phyloP scores from a whole-genome alignment of 2,888 invertebrate species.

The Pyrochroa serraticornis region DNA sequence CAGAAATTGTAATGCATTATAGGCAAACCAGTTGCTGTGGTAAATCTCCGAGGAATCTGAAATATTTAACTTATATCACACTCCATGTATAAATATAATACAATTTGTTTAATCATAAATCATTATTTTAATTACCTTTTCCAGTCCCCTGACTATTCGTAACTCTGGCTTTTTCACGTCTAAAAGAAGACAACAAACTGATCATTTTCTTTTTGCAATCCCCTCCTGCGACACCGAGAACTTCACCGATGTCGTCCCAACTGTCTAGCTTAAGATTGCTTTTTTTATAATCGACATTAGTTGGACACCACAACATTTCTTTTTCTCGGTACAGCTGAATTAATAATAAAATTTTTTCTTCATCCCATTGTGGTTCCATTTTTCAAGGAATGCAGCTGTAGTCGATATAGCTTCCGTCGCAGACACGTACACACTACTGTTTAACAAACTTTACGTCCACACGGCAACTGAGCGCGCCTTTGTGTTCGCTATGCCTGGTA shows the following conservation, averaged over 20 bases:
- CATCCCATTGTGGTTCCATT: too few species aligned
- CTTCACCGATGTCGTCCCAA: background rate
- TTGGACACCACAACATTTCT: too few species aligned
- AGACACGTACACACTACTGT: too few species aligned
- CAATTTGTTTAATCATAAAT: background rate
- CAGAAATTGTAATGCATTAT: background rate
- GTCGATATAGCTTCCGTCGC: too few species aligned
- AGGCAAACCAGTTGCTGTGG: background rate
- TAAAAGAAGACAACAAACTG: background rate
- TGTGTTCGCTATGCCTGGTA: too few species aligned
- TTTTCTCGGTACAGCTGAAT: too few species aligned
- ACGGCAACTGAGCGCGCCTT: too few species aligned
- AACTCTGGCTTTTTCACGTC: background rate
- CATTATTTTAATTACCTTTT: background rate
- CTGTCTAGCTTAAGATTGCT: background rate
- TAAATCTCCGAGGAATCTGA: background rate
- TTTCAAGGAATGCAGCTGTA: too few species aligned
- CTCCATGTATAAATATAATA: background rate
- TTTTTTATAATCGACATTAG: background rate
- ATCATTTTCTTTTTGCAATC: background rate
- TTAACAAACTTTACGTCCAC: too few species aligned
- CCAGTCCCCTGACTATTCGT: background rate
- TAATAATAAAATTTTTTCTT: too few species aligned
- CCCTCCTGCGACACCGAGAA: background rate
- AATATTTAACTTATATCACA: background rate